Percentiles rank a stretch among this genome's conserved stretches.
Conservation (phyloP, 2,113 vertebrate species). For the Accipiter virgatus region DNA sequence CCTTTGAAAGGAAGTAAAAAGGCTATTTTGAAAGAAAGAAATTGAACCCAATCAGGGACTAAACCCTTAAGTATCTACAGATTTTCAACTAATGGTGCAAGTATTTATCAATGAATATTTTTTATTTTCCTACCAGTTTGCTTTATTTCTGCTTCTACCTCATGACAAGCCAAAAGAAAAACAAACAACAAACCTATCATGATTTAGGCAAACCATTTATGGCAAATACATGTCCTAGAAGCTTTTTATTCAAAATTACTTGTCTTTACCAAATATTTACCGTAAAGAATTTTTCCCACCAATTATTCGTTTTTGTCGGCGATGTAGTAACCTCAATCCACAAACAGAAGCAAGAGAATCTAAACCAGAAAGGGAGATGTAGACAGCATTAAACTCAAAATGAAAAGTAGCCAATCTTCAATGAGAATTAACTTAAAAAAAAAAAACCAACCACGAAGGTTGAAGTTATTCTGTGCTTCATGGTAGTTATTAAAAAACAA, state of each 20-base stretch:
- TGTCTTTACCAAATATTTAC: constrained; percentile 70
- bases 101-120: background rate
- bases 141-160: background rate
- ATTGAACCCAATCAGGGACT: background rate
- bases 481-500: background rate
- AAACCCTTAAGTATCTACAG: background rate
- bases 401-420: background rate
- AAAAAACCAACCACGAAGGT: background rate
- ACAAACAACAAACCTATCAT: background rate
- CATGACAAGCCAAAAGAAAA: background rate
- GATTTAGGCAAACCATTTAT: background rate
- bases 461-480: background rate
- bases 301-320: constrained; percentile 92
- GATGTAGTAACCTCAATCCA: constrained; percentile 85
- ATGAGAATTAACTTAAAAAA: background rate
- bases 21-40: background rate
- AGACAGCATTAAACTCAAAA: background rate
- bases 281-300: constrained; percentile 95
- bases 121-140: background rate
- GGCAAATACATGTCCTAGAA: background rate
- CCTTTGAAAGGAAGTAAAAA: background rate
- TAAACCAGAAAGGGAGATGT: constrained; percentile 59
- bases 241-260: background rate
- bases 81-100: background rate
- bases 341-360: constrained; percentile 82